Percentiles rank a stretch among this genome's conserved stretches.
These are phyloP conservation scores for Cydia splendana DNA, from an alignment of 1,140 invertebrate species.

Conservation along the genomic window DNA sequence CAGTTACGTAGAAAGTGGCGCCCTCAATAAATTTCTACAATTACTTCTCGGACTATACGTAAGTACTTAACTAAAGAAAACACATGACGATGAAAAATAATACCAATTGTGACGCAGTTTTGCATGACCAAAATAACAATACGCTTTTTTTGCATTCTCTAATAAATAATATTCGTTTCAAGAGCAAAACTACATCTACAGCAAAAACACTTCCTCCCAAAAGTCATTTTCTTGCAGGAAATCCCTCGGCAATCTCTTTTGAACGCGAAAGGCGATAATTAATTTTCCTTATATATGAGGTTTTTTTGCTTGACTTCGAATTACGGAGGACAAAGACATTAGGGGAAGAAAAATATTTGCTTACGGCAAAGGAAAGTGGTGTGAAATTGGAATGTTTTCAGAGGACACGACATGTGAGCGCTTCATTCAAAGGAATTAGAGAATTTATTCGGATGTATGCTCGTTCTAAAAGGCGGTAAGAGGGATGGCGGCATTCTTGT, in stretches of 20 bases:
- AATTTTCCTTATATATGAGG: conserved; percentile 31
- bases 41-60: no score
- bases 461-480: neutral
- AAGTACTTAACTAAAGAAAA: no score
- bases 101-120: no score
- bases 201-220: conserved; percentile 28
- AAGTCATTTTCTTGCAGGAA: conserved; percentile 23
- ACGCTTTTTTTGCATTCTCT: neutral
- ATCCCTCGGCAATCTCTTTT: conserved; percentile 27
- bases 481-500: neutral
- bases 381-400: conserved; percentile 15
- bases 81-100: no score
- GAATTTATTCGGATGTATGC: neutral
- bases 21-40: no score
- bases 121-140: neutral
- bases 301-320: conserved; percentile 30
- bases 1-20: no score
- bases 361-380: conserved; percentile 23
- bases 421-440: neutral
- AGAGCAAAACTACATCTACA: conserved; percentile 19
- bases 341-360: conserved; percentile 24
- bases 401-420: neutral
- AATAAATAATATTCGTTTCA: neutral
- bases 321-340: conserved; percentile 18
- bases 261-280: conserved; percentile 29